These are phyloP conservation scores for Virgularia gustaviana DNA, from an alignment of 92 coral and sea anemone species.

Conservation along the genomic window DNA sequence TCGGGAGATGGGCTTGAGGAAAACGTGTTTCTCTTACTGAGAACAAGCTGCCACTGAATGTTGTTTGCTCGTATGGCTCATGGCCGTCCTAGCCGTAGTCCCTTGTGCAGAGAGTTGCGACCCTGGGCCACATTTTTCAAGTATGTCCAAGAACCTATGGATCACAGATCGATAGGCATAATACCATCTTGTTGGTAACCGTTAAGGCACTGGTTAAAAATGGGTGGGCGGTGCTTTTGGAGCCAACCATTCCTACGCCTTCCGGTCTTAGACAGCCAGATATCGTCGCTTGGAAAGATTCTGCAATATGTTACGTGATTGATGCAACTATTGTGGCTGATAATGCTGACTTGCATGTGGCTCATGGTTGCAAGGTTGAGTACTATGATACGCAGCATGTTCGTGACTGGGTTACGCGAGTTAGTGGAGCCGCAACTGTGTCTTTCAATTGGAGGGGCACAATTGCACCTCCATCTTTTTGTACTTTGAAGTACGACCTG, in stretches of 20 bases:
- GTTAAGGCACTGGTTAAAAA: not conserved
- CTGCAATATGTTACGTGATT: not conserved
- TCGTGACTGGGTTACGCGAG: not conserved
- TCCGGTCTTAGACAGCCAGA: slow-evolving; percentile 35
- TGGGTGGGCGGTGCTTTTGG: slow-evolving; percentile 1
- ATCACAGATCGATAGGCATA: slow-evolving; percentile 23
- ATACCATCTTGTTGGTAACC: not conserved
- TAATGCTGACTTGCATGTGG: not conserved
- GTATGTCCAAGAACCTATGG: slow-evolving; percentile 28
- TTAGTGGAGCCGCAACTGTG: not conserved
- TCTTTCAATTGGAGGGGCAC: not conserved
- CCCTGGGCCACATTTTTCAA: slow-evolving; percentile 42
- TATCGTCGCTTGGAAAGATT: slow-evolving; percentile 11
- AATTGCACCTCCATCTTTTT: not conserved
- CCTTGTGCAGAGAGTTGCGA: slow-evolving; percentile 10
- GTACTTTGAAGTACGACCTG: not conserved
- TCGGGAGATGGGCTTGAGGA: slow-evolving; percentile 26
- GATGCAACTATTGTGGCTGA: slow-evolving; percentile 14
- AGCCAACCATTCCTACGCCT: slow-evolving; percentile 40
- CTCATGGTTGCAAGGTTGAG: not conserved
- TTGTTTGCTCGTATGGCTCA: too few relatives aligned
- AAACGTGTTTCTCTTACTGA: not conserved
- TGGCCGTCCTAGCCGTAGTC: too few relatives aligned
- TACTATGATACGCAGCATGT: not conserved
- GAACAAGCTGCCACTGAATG: too few relatives aligned